Evolutionary conservation across 2,888 invertebrate genomes (phyloP).

Genomic region (Gandaritis pyraliata): DNA sequence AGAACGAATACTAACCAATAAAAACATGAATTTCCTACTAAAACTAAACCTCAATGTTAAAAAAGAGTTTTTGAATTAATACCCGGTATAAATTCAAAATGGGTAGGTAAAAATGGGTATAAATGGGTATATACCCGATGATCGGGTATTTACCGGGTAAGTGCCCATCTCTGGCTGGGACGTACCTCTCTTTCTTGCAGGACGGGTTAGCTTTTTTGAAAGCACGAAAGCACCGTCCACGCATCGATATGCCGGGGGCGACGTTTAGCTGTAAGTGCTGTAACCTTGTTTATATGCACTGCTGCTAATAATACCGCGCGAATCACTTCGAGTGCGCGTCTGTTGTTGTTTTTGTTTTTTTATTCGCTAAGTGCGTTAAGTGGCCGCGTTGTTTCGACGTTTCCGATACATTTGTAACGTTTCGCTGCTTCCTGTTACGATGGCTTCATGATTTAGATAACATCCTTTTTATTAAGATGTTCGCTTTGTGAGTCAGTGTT

Average conservation of each 20-base stretch:
- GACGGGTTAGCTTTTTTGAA: conserved; percentile 83
- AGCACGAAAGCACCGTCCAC: conserved; percentile 67
- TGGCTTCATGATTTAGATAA: conserved; percentile 45
- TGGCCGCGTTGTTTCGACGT: conserved; percentile 64
- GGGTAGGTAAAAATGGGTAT: no score
- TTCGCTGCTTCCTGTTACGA: conserved; percentile 56
- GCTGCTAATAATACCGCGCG: conserved; percentile 79
- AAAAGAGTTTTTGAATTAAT: no score
- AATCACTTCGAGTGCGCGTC: conserved; percentile 69
- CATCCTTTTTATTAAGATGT: conserved; percentile 40
- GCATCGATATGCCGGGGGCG: conserved; percentile 79
- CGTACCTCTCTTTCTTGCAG: conserved; percentile 77
- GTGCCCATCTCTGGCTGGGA: no score
- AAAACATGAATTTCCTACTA: no score
- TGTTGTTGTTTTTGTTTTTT: conserved; percentile 64
- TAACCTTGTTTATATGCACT: conserved; percentile 81
- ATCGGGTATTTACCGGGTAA: no score
- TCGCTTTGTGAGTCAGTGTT: conserved; percentile 36
- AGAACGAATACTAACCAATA: no score
- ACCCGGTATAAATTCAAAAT: no score
- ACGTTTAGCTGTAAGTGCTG: conserved; percentile 74
- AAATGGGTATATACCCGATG: no score
- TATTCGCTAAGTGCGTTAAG: conserved; percentile 64
- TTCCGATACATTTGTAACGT: conserved; percentile 63
- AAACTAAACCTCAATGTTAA: no score